These are phyloP conservation scores for Sesia apiformis DNA, from an alignment of 2,888 invertebrate species.

Conservation along the genomic window DNA sequence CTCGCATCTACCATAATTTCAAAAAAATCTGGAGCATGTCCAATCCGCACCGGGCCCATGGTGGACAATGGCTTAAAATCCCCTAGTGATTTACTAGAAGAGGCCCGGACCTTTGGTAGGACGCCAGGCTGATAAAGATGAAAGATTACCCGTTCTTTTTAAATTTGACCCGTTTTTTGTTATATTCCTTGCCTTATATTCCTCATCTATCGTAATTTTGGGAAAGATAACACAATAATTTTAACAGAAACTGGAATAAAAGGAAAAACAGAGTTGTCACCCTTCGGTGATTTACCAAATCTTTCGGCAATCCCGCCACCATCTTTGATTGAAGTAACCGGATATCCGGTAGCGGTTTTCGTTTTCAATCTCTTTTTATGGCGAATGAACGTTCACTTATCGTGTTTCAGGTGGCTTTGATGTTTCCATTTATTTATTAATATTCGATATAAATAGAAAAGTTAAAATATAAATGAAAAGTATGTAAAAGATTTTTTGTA, in stretches of 20 bases:
- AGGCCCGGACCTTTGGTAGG: too few species aligned
- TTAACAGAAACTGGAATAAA: background rate
- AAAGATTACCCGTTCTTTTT: too few species aligned
- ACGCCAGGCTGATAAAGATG: too few species aligned
- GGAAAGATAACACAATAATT: background rate
- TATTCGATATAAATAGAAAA: too few species aligned
- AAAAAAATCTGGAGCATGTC: too few species aligned
- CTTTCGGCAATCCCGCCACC: constrained; percentile 50
- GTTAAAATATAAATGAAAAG: too few species aligned
- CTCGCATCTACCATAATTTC: too few species aligned
- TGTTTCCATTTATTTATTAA: constrained; percentile 31
- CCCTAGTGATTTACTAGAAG: too few species aligned
- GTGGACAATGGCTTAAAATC: too few species aligned
- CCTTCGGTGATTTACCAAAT: constrained; percentile 50
- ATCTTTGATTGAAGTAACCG: constrained; percentile 53
- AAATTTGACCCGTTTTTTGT: too few species aligned
- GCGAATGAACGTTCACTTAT: constrained; percentile 43
- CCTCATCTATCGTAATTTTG: background rate
- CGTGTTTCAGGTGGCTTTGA: constrained; percentile 36
- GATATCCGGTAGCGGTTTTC: constrained; percentile 48
- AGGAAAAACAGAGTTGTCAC: constrained; percentile 56
- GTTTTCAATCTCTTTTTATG: constrained; percentile 39
- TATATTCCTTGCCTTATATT: background rate
- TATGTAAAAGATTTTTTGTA: too few species aligned
- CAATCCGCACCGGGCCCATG: too few species aligned